Percentiles rank a stretch among this genome's conserved stretches.
Evolutionary conservation across 2,888 invertebrate genomes (phyloP).

Genomic region (Plutella xylostella): DNA sequence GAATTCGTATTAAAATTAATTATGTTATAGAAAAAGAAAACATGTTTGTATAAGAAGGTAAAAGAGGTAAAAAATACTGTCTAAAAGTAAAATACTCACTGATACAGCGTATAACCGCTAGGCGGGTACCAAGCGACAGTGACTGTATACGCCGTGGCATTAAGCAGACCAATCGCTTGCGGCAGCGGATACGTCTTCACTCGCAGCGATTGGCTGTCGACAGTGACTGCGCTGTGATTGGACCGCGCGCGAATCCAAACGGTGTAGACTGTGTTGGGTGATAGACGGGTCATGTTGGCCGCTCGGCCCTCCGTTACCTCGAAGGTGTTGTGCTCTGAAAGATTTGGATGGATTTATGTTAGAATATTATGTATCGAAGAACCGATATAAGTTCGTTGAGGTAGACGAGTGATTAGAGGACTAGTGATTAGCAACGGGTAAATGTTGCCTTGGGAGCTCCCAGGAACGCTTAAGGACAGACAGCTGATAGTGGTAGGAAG

Average conservation of each 20-base stretch:
- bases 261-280: conserved; percentile 76
- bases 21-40: too few species aligned
- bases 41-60: too few species aligned
- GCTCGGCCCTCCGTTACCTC: conserved; percentile 47
- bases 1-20: too few species aligned
- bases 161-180: conserved; percentile 66
- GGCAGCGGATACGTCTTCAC: conserved; percentile 81
- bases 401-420: too few species aligned
- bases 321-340: conserved; percentile 52
- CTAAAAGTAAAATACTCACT: conserved; percentile 28
- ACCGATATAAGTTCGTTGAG: not conserved
- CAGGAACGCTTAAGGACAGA: too few species aligned
- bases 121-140: conserved; percentile 76
- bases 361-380: not conserved
- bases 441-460: too few species aligned
- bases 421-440: too few species aligned
- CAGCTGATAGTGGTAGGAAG: too few species aligned
- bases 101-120: conserved; percentile 30
- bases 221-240: conserved; percentile 70
- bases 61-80: too few species aligned
- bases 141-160: conserved; percentile 60
- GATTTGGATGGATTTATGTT: not conserved
- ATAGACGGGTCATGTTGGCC: conserved; percentile 68
- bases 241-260: conserved; percentile 84
- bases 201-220: conserved; percentile 70